Evolutionary conservation across 1,140 invertebrate genomes (phyloP).

Genomic region (Atta cephalotes): DNA sequence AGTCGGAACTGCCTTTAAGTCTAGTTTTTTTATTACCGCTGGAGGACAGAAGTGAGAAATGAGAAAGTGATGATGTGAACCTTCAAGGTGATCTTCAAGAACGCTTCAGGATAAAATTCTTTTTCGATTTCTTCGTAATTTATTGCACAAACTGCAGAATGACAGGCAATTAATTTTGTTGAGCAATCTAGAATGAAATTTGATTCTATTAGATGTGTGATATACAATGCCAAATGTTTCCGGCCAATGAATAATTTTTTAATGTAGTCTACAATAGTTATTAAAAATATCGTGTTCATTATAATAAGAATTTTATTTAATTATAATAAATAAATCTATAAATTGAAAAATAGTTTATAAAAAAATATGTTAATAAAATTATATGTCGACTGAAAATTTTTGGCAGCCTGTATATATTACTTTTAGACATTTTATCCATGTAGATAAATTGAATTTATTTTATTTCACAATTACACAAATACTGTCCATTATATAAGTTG

Average conservation of each 20-base stretch:
- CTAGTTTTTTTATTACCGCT: slow-evolving; percentile 16
- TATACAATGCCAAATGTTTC: no score
- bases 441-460: slow-evolving; percentile 10
- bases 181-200: background rate
- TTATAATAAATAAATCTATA: no score
- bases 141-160: slow-evolving; percentile 2
- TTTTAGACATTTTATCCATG: background rate
- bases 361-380: no score
- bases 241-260: no score
- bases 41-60: slow-evolving; percentile 35
- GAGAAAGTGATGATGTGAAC: slow-evolving; percentile 29
- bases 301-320: no score
- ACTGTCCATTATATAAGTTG: background rate
- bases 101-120: slow-evolving; percentile 3
- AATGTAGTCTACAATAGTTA: no score
- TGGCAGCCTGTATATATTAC: background rate
- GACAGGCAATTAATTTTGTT: slow-evolving; percentile 37
- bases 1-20: slow-evolving; percentile 24
- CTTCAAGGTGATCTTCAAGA: background rate
- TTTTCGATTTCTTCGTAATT: slow-evolving; percentile 28
- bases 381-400: no score
- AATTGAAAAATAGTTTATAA: no score
- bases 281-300: no score
- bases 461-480: background rate
- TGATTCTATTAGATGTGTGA: background rate